These are phyloP conservation scores for Hirtodrosophila duncani DNA, from an alignment of 2,888 invertebrate species.

Conservation along the genomic window DNA sequence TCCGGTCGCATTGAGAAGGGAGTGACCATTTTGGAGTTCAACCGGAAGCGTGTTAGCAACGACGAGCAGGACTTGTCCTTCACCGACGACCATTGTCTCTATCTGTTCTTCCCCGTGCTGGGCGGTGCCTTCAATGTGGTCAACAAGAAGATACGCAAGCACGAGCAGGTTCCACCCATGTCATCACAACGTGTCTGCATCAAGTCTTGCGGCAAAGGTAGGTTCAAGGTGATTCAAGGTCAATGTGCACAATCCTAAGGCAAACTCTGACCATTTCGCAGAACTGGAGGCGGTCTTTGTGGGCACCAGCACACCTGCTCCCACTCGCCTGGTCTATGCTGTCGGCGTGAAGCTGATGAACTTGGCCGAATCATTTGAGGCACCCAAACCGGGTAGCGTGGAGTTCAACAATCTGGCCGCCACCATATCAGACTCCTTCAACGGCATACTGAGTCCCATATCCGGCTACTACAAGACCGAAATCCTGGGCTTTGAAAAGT, in stretches of 20 bases:
- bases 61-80: slow-evolving; percentile 88
- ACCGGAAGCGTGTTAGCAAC: slow-evolving; percentile 86
- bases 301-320: slow-evolving; percentile 81
- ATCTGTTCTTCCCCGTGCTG: slow-evolving; percentile 91
- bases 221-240: no score
- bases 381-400: slow-evolving; percentile 85
- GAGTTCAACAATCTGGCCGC: slow-evolving; percentile 86
- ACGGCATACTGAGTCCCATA: slow-evolving; percentile 81
- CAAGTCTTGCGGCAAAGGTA: slow-evolving; percentile 87
- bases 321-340: slow-evolving; percentile 84
- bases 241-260: accelerated
- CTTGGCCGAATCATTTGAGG: slow-evolving; percentile 86
- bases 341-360: slow-evolving; percentile 86
- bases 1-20: slow-evolving; percentile 87
- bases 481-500: slow-evolving; percentile 86
- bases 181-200: slow-evolving; percentile 90
- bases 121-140: slow-evolving; percentile 90
- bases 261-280: slow-evolving; percentile 12
- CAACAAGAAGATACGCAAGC: slow-evolving; percentile 91
- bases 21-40: slow-evolving; percentile 87
- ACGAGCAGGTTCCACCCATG: slow-evolving; percentile 85
- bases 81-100: slow-evolving; percentile 88
- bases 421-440: slow-evolving; percentile 83
- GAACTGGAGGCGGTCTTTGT: slow-evolving; percentile 74
- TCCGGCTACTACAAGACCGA: slow-evolving; percentile 86